A percentile compares a stretch with the other conserved stretches of the same genome.
These are phyloP conservation scores for Arvicola amphibius DNA, from an alignment of 2,797 vertebrate genomes.

Conservation along the genomic window DNA sequence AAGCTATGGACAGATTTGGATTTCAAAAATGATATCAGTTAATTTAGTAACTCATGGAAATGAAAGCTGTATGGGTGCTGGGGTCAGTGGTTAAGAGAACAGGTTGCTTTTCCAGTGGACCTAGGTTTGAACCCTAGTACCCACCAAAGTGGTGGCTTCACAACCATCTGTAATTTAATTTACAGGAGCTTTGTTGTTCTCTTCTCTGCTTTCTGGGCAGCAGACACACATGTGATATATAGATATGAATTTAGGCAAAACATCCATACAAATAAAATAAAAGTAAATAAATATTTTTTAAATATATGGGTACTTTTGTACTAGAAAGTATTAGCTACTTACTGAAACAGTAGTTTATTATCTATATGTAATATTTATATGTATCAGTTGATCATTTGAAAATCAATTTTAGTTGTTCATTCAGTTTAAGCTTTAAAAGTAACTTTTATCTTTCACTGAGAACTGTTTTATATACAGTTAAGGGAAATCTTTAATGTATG, in stretches of 20 bases:
- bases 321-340: neutral
- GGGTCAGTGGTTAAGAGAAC: neutral
- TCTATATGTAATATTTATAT: neutral
- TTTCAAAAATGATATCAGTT: neutral
- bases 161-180: too few relatives aligned
- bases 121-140: neutral
- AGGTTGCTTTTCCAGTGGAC: neutral
- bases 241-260: neutral
- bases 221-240: neutral
- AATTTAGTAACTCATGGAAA: neutral
- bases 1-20: conserved; percentile 17
- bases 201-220: neutral
- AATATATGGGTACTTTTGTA: neutral
- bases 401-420: conserved; percentile 34
- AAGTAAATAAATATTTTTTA: neutral
- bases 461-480: neutral
- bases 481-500: neutral
- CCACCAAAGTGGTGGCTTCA: neutral
- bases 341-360: conserved; percentile 16
- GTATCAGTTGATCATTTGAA: conserved; percentile 14
- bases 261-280: too few relatives aligned
- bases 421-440: conserved; percentile 41
- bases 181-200: neutral
- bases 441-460: neutral
- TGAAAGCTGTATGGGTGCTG: neutral